Conservation (phyloP, 2,888 invertebrate genomes). For the Tigriopus californicus region DNA sequence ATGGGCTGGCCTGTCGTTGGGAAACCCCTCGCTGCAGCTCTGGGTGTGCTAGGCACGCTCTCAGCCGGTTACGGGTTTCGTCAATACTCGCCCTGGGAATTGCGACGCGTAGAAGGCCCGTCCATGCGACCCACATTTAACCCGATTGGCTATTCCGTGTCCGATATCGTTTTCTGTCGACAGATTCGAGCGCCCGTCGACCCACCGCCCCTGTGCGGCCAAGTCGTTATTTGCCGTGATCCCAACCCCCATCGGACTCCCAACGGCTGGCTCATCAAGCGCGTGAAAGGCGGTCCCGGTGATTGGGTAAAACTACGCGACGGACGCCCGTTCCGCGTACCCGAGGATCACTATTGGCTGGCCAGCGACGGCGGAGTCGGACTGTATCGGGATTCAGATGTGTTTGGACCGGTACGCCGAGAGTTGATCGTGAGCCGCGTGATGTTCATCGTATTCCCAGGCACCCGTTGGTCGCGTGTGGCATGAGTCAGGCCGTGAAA, state of each 20-base stretch:
- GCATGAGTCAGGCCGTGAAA: background rate
- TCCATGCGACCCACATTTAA: constrained; percentile 1
- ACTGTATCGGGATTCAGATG: background rate
- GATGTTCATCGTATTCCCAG: background rate
- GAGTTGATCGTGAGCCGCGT: background rate
- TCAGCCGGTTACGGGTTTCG: no score
- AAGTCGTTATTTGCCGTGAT: no score
- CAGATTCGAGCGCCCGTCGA: no score
- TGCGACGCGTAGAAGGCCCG: background rate
- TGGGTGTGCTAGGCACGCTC: no score
- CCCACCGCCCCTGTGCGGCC: no score
- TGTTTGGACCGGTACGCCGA: background rate
- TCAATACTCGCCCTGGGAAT: no score
- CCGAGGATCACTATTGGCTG: background rate
- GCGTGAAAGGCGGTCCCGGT: constrained; percentile 70
- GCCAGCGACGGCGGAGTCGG: background rate
- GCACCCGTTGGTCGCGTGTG: background rate
- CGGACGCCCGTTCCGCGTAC: no score
- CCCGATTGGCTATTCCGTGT: background rate
- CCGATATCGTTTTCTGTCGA: background rate
- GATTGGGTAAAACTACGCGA: constrained; percentile 38
- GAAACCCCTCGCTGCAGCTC: no score
- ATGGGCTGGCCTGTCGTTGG: no score
- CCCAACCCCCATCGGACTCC: constrained; percentile 36
- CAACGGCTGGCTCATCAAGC: constrained; percentile 65